A percentile compares a stretch with the other conserved stretches of the same genome.
Conservation (phyloP, 2,888 invertebrate genomes). For the Epirrhoe tristata region DNA sequence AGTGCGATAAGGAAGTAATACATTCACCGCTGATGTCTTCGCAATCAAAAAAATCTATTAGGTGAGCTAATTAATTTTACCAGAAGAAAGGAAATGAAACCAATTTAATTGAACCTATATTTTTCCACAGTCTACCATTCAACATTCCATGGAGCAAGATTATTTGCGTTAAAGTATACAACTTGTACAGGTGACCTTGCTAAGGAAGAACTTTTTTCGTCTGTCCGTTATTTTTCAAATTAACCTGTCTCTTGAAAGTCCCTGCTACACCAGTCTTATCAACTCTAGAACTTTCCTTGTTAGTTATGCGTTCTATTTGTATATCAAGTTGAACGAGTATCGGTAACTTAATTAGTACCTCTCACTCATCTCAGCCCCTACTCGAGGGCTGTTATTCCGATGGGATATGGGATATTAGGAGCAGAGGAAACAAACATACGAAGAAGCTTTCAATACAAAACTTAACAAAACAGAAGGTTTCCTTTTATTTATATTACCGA, state of each 20-base stretch:
- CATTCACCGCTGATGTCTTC: too few relatives aligned
- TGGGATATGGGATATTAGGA: conserved; percentile 32
- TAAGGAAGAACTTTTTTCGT: conserved; percentile 32
- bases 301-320: conserved; percentile 29
- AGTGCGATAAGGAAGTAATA: neutral
- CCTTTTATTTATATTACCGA: conserved; percentile 19
- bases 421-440: conserved; percentile 32
- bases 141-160: conserved; percentile 19
- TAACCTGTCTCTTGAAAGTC: conserved; percentile 30
- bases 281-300: conserved; percentile 27
- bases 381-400: conserved; percentile 32
- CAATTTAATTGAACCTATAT: neutral
- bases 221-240: conserved; percentile 34
- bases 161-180: conserved; percentile 20
- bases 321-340: conserved; percentile 34
- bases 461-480: conserved; percentile 30
- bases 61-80: too few relatives aligned
- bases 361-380: conserved; percentile 24
- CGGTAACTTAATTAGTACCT: conserved; percentile 41
- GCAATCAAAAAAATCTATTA: too few relatives aligned
- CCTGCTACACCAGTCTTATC: neutral
- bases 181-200: conserved; percentile 19
- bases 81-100: neutral
- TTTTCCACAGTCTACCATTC: neutral
- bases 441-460: conserved; percentile 33